Conservation (phyloP, 2,888 invertebrate species). For the Dolichopus griseipennis region DNA sequence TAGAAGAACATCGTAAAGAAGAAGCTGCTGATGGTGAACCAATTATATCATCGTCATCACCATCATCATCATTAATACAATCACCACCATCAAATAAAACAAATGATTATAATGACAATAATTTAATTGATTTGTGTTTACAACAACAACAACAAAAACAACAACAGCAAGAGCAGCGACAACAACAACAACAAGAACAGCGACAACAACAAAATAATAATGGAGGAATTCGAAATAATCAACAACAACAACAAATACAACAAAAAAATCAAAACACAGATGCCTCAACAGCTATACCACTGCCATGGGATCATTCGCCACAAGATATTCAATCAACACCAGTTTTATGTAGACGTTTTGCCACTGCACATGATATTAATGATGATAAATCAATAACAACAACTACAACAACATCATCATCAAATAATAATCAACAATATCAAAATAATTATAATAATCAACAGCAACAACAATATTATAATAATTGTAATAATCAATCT, state of each 20-base stretch:
- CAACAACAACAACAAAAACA: conserved; percentile 16
- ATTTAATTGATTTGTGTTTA: conserved; percentile 36
- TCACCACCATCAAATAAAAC: conserved; percentile 11
- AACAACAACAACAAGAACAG: conserved; percentile 22
- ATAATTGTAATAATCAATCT: conserved; percentile 27
- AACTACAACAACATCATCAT: background rate
- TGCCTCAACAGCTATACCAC: conserved; percentile 33
- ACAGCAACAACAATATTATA: background rate
- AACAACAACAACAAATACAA: conserved; percentile 23
- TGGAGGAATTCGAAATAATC: conserved; percentile 12
- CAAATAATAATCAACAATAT: background rate
- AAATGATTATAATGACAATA: conserved; percentile 42
- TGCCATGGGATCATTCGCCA: conserved; percentile 41
- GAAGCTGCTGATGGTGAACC: conserved; percentile 27
- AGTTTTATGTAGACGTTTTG: conserved; percentile 42
- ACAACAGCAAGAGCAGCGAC: conserved; percentile 18
- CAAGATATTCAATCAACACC: conserved; percentile 36
- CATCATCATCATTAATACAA: background rate
- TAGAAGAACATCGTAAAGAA: conserved; percentile 27
- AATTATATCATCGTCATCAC: conserved; percentile 11
- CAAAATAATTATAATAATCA: background rate
- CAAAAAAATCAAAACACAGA: conserved; percentile 21
- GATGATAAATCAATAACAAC: background rate
- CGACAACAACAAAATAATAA: conserved; percentile 18
- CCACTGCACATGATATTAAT: conserved; percentile 33